A percentile compares a stretch with the other conserved stretches of the same genome.
Conservation (phyloP, 2,113 vertebrate genomes). For the Furnarius figulus region DNA sequence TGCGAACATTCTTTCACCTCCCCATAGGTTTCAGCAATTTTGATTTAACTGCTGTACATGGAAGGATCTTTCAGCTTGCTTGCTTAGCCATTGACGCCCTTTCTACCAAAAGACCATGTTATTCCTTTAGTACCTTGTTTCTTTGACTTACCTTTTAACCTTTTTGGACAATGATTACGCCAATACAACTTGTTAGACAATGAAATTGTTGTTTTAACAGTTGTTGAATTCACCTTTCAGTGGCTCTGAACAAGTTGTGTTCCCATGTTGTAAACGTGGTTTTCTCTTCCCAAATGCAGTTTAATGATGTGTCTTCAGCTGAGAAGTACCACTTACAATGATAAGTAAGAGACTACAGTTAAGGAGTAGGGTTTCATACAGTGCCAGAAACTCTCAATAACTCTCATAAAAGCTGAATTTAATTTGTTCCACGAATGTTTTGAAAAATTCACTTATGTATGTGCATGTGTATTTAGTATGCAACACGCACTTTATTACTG, state of each 20-base stretch:
- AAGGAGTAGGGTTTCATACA: not conserved
- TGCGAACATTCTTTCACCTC: not conserved
- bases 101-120: not conserved
- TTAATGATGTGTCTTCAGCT: not conserved
- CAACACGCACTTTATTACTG: not conserved
- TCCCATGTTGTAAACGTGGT: not conserved
- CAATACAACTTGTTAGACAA: not conserved
- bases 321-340: not conserved
- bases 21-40: not conserved
- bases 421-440: not conserved
- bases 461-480: not conserved
- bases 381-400: not conserved
- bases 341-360: not conserved
- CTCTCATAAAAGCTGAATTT: not conserved
- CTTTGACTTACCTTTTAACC: not conserved
- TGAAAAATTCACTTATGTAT: not conserved
- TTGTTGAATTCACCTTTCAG: not conserved
- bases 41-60: not conserved
- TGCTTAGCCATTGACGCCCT: not conserved
- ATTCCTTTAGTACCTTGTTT: not conserved
- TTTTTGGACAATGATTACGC: not conserved
- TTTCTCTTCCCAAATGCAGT: not conserved
- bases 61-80: not conserved
- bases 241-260: not conserved
- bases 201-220: not conserved